A percentile compares a stretch with the other conserved stretches of the same genome.
Evolutionary conservation across 2,888 invertebrate genomes (phyloP).

Genomic region (Caenorhabditis sp.): DNA sequence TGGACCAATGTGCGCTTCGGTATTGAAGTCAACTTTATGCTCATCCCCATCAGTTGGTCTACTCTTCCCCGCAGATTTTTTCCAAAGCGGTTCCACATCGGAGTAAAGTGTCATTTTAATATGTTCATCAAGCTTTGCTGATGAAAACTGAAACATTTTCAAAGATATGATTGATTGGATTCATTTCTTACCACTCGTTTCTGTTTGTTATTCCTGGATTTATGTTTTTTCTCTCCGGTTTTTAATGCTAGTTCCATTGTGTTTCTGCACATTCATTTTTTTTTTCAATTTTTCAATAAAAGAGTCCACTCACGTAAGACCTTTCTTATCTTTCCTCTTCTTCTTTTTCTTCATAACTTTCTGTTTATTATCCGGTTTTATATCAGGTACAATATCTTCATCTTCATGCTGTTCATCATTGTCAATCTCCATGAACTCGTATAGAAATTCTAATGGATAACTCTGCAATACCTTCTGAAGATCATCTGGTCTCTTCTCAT

Average conservation of each 20-base stretch:
- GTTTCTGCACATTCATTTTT: constrained; percentile 12
- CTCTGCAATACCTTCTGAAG: constrained; percentile 27
- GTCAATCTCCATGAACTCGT: constrained; percentile 34
- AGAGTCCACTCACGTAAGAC: constrained; percentile 19
- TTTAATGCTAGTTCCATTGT: constrained; percentile 30
- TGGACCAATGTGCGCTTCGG: constrained; percentile 39
- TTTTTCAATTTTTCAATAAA: background rate
- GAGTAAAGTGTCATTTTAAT: constrained; percentile 36
- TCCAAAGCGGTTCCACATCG: constrained; percentile 32
- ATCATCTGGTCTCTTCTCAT: constrained; percentile 22
- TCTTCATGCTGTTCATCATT: constrained; percentile 22
- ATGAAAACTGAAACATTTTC: background rate
- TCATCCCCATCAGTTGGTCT: constrained; percentile 9
- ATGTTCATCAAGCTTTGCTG: constrained; percentile 22
- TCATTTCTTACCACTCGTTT: background rate
- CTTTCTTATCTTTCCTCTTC: constrained; percentile 28
- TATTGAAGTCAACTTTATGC: constrained; percentile 34
- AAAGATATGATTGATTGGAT: background rate
- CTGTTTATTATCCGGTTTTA: constrained; percentile 29
- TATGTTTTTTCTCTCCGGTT: constrained; percentile 27
- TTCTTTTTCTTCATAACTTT: constrained; percentile 25
- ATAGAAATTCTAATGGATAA: constrained; percentile 39
- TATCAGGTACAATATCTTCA: constrained; percentile 12
- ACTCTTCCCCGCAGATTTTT: constrained; percentile 23
- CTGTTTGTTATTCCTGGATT: constrained; percentile 3